Evolutionary conservation across 2,888 invertebrate species (phyloP).

Genomic region (Artemia sp.): DNA sequence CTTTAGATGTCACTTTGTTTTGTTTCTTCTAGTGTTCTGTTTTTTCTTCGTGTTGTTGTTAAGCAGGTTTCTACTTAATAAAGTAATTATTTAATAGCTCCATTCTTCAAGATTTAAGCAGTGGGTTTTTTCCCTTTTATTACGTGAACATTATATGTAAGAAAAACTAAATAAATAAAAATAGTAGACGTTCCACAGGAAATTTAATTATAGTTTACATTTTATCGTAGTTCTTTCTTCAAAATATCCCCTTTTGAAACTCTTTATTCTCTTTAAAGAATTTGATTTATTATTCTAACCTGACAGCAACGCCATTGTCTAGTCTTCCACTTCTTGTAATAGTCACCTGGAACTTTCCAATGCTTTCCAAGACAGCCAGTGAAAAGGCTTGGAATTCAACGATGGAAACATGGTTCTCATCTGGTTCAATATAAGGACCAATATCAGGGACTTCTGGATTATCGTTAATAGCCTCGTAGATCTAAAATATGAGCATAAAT

Average conservation of each 20-base stretch:
- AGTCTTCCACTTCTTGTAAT: conserved; percentile 37
- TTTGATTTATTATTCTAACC: conserved; percentile 29
- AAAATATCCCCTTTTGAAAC: background rate
- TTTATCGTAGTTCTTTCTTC: background rate
- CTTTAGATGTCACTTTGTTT: too few relatives aligned
- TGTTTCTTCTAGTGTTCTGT: background rate
- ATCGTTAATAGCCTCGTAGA: conserved; percentile 34
- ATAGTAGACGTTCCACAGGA: too few relatives aligned
- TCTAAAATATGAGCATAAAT: conserved; percentile 27
- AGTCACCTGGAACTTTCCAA: conserved; percentile 34
- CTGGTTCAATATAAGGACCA: conserved; percentile 27
- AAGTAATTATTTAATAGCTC: background rate
- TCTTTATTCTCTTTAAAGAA: background rate
- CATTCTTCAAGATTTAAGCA: too few relatives aligned
- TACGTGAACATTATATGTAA: too few relatives aligned
- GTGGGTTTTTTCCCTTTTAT: too few relatives aligned
- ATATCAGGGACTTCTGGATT: conserved; percentile 31
- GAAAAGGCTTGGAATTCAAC: conserved; percentile 40
- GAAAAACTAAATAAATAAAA: too few relatives aligned
- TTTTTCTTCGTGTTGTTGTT: conserved; percentile 3
- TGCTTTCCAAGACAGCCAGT: conserved; percentile 39
- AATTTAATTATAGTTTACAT: too few relatives aligned
- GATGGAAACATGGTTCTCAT: conserved; percentile 32
- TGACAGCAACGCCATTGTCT: conserved; percentile 34
- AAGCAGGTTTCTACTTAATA: background rate